phyloP scores from a whole-genome alignment of 2,888 invertebrate species.

The Ichneumoninae sp. region DNA sequence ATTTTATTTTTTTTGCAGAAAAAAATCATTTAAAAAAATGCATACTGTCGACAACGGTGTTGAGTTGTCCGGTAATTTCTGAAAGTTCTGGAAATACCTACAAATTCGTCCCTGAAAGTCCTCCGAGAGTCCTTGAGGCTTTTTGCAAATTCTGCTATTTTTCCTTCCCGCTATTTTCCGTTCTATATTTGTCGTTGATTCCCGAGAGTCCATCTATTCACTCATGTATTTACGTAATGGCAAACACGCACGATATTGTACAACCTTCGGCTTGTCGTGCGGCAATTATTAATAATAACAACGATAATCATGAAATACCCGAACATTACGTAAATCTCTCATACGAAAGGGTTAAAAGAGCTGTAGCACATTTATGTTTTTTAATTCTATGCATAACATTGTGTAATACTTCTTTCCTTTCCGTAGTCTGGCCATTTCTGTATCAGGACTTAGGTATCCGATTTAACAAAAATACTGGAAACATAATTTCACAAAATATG shows the following conservation, averaged over 20 bases:
- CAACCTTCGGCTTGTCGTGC: no score
- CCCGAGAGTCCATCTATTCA: neutral
- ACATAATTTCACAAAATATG: conserved; percentile 52
- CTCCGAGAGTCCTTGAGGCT: neutral
- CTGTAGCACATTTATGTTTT: neutral
- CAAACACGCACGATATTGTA: neutral
- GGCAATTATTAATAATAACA: neutral
- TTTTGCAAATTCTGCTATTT: neutral
- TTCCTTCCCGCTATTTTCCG: neutral
- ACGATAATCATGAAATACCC: neutral
- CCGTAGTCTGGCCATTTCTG: conserved; percentile 95
- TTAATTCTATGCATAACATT: conserved; percentile 18
- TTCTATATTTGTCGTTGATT: neutral
- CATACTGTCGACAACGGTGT: neutral
- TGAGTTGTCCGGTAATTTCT: neutral
- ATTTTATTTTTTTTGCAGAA: neutral
- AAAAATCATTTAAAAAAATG: no score
- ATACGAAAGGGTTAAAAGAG: neutral
- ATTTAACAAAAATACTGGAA: conserved; percentile 33
- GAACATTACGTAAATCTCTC: neutral
- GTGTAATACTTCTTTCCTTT: conserved; percentile 81
- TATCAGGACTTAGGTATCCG: conserved; percentile 93
- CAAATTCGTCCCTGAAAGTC: neutral
- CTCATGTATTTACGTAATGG: neutral
- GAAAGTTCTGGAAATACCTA: neutral